These are phyloP conservation scores for Scytalopus superciliaris DNA, from an alignment of 2,113 vertebrate species.

Conservation along the genomic window DNA sequence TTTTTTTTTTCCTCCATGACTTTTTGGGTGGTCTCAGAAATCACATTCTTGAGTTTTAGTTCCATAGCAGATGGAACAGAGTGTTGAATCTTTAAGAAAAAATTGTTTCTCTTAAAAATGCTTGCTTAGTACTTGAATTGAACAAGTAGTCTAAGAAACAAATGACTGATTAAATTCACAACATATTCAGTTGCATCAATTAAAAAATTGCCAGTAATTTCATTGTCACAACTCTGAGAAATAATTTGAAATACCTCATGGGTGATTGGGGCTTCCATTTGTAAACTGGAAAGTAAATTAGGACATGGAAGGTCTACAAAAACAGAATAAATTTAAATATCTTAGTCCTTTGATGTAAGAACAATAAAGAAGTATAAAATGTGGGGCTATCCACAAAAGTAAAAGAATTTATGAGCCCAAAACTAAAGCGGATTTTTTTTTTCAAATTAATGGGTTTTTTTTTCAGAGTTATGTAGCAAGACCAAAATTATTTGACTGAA, in stretches of 20 bases:
- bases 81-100: background rate
- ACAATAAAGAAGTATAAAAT: background rate
- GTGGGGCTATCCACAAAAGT: background rate
- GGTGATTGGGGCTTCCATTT: background rate
- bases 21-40: slow-evolving; percentile 15
- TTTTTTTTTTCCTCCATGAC: background rate
- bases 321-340: background rate
- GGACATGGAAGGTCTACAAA: background rate
- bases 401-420: background rate
- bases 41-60: background rate
- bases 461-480: background rate
- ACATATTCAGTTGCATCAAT: background rate
- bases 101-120: background rate
- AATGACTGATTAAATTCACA: background rate
- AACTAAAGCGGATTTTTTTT: background rate
- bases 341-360: background rate
- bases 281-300: background rate
- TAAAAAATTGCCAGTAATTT: background rate
- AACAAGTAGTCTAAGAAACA: background rate
- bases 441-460: background rate
- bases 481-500: background rate
- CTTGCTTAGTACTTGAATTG: background rate
- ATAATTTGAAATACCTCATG: background rate
- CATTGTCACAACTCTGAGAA: background rate
- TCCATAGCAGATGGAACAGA: background rate